phyloP scores from a whole-genome alignment of 2,797 vertebrate genomes.

The Caiman crocodilus region DNA sequence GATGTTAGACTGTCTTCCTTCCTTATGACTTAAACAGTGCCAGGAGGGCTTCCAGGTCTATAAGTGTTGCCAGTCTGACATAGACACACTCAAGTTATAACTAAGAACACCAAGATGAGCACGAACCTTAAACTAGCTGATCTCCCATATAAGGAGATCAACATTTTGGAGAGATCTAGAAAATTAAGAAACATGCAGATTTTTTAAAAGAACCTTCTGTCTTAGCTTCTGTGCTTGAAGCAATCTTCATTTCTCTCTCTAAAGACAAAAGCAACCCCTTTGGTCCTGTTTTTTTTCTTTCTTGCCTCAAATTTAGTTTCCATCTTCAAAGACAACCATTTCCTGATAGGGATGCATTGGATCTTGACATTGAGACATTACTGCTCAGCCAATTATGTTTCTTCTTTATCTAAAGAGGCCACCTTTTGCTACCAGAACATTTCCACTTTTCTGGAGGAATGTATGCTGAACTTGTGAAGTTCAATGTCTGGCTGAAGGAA shows the following conservation, averaged over 20 bases:
- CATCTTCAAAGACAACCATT: background rate
- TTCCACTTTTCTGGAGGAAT: background rate
- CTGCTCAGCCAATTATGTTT: background rate
- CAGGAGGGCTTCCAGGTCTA: background rate
- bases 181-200: background rate
- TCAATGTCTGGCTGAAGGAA: background rate
- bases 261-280: background rate
- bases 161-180: too few relatives aligned
- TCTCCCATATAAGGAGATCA: too few relatives aligned
- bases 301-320: background rate
- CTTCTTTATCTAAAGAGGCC: background rate
- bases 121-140: too few relatives aligned
- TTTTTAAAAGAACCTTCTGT: background rate
- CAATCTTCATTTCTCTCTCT: background rate
- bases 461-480: too few relatives aligned
- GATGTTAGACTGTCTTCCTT: background rate
- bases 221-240: background rate
- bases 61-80: background rate
- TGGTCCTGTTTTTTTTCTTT: background rate
- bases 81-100: background rate
- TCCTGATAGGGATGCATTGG: rapidly evolving
- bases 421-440: background rate
- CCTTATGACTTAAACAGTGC: background rate
- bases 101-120: too few relatives aligned
- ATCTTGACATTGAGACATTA: background rate